A percentile compares a stretch with the other conserved stretches of the same genome.
These are phyloP conservation scores for Vireo altiloquus DNA, from an alignment of 2,113 vertebrate species.

Conservation along the genomic window DNA sequence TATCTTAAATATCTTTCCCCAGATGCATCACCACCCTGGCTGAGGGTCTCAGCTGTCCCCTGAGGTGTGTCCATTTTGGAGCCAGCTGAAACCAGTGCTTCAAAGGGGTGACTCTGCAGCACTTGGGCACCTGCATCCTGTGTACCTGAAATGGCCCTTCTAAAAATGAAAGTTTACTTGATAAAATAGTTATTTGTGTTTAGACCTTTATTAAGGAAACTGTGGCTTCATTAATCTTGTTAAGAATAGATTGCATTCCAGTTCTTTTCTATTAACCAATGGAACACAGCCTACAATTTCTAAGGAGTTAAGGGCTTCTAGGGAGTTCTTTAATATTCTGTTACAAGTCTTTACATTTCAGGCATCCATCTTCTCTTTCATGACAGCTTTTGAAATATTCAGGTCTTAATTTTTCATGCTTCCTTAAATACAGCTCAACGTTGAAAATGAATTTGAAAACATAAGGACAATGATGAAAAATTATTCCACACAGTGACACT, in stretches of 20 bases:
- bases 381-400: neutral
- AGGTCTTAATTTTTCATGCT: neutral
- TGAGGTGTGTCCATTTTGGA: fast-evolving
- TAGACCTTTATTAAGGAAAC: neutral
- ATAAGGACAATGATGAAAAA: neutral
- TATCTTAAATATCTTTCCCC: neutral
- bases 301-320: neutral
- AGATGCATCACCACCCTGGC: no score
- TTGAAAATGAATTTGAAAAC: neutral
- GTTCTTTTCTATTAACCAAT: neutral
- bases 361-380: neutral
- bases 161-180: neutral
- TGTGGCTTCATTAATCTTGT: neutral
- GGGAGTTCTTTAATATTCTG: neutral
- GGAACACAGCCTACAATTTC: neutral
- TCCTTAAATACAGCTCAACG: neutral
- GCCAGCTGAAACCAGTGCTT: fast-evolving
- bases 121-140: fast-evolving
- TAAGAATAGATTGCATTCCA: neutral
- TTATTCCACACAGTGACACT: neutral
- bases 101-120: neutral
- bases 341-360: neutral
- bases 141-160: neutral
- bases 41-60: neutral
- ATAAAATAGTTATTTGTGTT: neutral